Conservation (phyloP, 2,113 vertebrate species). For the Menidia beryllina region DNA sequence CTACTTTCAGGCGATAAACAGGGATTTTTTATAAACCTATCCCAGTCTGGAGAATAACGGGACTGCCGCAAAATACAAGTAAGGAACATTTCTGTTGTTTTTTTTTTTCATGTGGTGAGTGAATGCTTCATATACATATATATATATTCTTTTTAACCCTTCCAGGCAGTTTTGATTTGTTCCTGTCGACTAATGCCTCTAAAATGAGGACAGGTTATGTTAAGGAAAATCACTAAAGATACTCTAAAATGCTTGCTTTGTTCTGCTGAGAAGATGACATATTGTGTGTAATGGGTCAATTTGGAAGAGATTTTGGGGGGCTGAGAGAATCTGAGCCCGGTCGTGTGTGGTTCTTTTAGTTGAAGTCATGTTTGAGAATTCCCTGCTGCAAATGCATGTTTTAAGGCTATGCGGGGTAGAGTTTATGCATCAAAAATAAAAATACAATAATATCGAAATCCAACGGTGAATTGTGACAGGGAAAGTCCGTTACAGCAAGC, state of each 20-base stretch:
- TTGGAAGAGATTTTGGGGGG: constrained; percentile 47
- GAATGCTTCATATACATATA: constrained; percentile 3
- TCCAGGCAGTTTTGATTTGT: constrained; percentile 22
- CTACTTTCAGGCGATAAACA: constrained; percentile 37
- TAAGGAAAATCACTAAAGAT: background rate
- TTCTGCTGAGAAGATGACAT: constrained; percentile 18
- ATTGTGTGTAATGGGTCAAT: constrained; percentile 67
- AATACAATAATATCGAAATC: background rate
- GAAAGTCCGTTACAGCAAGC: constrained; percentile 31
- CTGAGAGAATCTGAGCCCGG: constrained; percentile 40
- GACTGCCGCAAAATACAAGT: constrained; percentile 75
- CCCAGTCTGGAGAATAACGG: constrained; percentile 64
- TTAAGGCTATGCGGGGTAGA: constrained; percentile 38
- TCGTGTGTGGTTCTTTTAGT: constrained; percentile 48
- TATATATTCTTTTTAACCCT: background rate
- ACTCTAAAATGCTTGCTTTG: constrained; percentile 15
- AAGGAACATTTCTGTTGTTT: constrained; percentile 67
- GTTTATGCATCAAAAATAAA: constrained; percentile 21
- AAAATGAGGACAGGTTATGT: constrained; percentile 32
- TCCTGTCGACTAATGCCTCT: constrained; percentile 9
- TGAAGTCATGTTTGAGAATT: constrained; percentile 15
- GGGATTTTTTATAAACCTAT: constrained; percentile 71
- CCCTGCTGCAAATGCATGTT: constrained; percentile 25
- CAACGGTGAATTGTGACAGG: background rate
- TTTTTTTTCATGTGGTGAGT: constrained; percentile 49